Base-by-base conservation (phyloP, 2,797 vertebrate genomes). In the Kryptopterus vitreolus region DNA sequence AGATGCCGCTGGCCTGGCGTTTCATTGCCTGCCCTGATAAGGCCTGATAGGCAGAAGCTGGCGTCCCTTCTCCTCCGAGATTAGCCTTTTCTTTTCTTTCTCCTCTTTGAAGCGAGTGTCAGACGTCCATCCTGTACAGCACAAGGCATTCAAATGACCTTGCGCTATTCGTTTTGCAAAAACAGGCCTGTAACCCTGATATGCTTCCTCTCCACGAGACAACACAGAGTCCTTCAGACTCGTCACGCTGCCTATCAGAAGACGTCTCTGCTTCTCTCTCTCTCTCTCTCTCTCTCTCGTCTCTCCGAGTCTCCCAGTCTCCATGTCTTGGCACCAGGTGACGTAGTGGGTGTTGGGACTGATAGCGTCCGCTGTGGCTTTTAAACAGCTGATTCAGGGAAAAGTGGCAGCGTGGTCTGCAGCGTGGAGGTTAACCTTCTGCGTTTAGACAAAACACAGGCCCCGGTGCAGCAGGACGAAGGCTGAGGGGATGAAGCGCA, bases 401-500 rank as follows among this genome's bases (percentile, higher is more conserved):
- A 74, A 92, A 94, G 92, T 89, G 90, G 93, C 93, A 94, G 93
- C n/a, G n/a, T n/a, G 72, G n/a, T 90, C 92, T 89, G 91, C 92
- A 87, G 93, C 86, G 85, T 91, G 90, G 88, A 85, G 85, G 77
- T 89, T 90, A 92, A 94, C 95, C 95, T 96, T 97, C 95, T 66
- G 86, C 79, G 90, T 90, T 91, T 90, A 98, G 96, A 94, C 96
- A 96, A 92, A 98, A 97, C 94, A 98, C 86, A 86, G 75, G 66
- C 84, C 83, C 86, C 33, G 68, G 46, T 63, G 83, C 86, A 86
- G 87, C 92, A 91, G 90, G 92, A 92, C 88, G 90, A 91, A 91
- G 90, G 90, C 88, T 79, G 77, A 76, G 84, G 79, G 85, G 83
- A 83, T 66, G 66, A 80, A 82, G 86, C 59, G 20, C 87, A 89